phyloP scores from a whole-genome alignment of 2,888 invertebrate species.

The Oscheius sp. region DNA sequence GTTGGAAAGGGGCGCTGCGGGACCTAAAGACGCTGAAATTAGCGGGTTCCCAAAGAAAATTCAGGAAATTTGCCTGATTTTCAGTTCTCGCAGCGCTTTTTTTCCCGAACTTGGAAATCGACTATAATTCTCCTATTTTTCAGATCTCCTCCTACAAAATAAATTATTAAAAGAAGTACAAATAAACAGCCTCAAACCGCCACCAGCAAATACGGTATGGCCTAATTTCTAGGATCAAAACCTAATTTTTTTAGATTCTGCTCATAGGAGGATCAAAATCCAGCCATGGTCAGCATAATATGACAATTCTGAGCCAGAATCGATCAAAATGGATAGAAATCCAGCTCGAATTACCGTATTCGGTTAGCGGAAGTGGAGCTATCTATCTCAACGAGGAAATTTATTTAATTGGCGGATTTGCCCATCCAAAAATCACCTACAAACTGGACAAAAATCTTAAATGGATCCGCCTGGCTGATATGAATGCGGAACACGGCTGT shows the following conservation, averaged over 20 bases:
- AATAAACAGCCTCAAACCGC: too few species aligned
- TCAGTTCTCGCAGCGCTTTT: too few species aligned
- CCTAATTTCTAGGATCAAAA: too few species aligned
- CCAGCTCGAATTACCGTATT: neutral
- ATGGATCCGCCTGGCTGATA: conserved; percentile 5
- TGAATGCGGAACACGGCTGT: neutral
- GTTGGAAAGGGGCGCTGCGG: too few species aligned
- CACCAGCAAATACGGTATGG: too few species aligned
- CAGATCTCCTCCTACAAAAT: too few species aligned
- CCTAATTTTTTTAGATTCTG: neutral
- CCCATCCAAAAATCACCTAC: neutral
- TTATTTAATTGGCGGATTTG: neutral
- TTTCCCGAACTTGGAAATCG: too few species aligned
- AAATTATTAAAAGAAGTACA: too few species aligned
- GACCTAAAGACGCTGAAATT: too few species aligned
- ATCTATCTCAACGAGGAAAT: neutral
- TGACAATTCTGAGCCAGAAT: neutral
- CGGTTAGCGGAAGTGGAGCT: neutral
- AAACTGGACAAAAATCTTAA: neutral
- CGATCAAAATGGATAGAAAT: neutral
- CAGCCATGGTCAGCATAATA: neutral
- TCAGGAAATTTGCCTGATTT: too few species aligned
- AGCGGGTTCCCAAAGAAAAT: too few species aligned
- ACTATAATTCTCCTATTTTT: too few species aligned
- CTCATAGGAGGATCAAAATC: neutral